phyloP scores from a whole-genome alignment of 2,888 invertebrate genomes.

The Cybosia mesomella region DNA sequence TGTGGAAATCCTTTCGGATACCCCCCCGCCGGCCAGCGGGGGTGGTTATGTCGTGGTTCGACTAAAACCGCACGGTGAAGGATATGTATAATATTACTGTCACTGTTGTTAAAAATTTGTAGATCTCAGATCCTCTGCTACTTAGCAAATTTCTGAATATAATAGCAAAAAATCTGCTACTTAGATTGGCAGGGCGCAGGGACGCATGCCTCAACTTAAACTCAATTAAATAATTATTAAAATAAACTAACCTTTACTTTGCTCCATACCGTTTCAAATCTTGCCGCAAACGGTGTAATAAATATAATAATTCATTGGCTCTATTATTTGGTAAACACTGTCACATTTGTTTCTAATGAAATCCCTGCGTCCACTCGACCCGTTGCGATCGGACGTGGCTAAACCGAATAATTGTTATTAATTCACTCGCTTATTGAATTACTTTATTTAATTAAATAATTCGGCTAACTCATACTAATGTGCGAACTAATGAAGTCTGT shows the following conservation, averaged over 20 bases:
- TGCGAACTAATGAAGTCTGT: conserved; percentile 85
- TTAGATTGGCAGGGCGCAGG: neutral
- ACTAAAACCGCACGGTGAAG: too few species aligned
- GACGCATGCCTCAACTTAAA: neutral
- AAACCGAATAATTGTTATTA: conserved; percentile 80
- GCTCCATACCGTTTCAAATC: neutral
- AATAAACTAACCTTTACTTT: conserved; percentile 71
- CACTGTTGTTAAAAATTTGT: too few species aligned
- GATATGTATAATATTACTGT: too few species aligned
- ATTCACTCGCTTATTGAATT: conserved; percentile 84
- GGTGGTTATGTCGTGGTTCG: too few species aligned
- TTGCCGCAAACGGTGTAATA: conserved; percentile 14
- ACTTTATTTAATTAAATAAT: conserved; percentile 86
- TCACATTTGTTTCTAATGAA: conserved; percentile 71
- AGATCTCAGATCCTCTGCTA: too few species aligned
- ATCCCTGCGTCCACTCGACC: conserved; percentile 58
- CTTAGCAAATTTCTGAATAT: too few species aligned
- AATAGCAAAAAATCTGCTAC: too few species aligned
- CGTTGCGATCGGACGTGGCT: conserved; percentile 66
- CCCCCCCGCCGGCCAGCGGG: too few species aligned
- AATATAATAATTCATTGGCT: conserved; percentile 40
- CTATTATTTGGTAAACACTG: conserved; percentile 58
- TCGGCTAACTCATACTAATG: conserved; percentile 85
- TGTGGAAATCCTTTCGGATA: too few species aligned
- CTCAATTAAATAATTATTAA: neutral